Evolutionary conservation across 2,113 vertebrate genomes (phyloP), one percentile per base, ranked within the genome.

Genomic region (Corythaixoides concolor): DNA sequence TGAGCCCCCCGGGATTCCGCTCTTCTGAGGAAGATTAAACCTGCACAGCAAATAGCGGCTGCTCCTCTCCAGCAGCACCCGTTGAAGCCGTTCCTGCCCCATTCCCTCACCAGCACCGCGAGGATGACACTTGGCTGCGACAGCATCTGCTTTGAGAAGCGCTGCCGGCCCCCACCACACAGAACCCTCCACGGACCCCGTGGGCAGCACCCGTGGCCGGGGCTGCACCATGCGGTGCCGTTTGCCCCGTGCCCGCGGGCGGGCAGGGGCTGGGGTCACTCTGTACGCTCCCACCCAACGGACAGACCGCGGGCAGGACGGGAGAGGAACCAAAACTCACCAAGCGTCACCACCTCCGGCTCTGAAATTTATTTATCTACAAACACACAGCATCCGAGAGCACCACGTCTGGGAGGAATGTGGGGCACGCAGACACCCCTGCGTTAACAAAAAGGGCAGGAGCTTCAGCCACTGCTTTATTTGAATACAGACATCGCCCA

Each of bases 301-400:
- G 59, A 47, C 19, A 3, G 4, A 60, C 39, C 12, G 0, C 20
- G 2, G 43, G n/a, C 39, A 17, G 3, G 21, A 4, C 11, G 5
- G 1, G 33, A 85, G 32, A 59, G 24, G 5, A 80, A 70, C 32
- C 30, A 56, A 59, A 86, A 85, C 64, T 68, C 94, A 28, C 8
- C 3, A 1, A 56, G 45, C 23, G 2, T 8, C 78, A 52, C 33
- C 18, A 3, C 27, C 53, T 89, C 63, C 8, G 2, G 52, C 53
- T 87, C 62, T 2, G 21, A 70, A 62, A 64, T 95, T 92, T 95
- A 94, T 96, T 87, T 17, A 93, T 56, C 80, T 79, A 85, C 73
- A 85, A 67, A 84, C 27, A 95, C 78, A 84, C 89, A 78, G 88
- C 89, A 87, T 23, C 43, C 11, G 16, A 83, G 63, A 94, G 80